A percentile compares a stretch with the other conserved stretches of the same genome.
Conservation (phyloP, 1,140 invertebrate species). For the Drosophila leontia region DNA sequence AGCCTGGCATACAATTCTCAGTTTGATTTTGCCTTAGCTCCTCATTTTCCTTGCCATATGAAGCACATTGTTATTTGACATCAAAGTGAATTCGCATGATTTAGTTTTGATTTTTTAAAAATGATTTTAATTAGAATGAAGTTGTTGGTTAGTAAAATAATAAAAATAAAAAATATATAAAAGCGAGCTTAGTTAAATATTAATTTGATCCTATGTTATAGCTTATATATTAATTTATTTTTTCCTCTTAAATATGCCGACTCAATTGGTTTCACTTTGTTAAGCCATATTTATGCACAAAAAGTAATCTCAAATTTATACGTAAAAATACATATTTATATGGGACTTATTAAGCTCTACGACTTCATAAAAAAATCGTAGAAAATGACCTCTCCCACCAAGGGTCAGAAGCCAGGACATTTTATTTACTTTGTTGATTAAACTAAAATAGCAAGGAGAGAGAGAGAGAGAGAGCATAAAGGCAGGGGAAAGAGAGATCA, state of each 20-base stretch:
- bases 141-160: background rate
- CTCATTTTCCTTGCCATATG: slow-evolving; percentile 2
- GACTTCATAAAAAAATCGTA: slow-evolving; percentile 34
- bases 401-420: slow-evolving; percentile 54
- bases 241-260: background rate
- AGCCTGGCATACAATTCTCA: slow-evolving; percentile 23
- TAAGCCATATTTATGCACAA: slow-evolving; percentile 22
- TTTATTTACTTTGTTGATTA: slow-evolving; percentile 83
- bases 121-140: slow-evolving; percentile 18
- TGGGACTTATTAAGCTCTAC: slow-evolving; percentile 28
- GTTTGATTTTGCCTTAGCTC: slow-evolving; percentile 14
- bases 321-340: slow-evolving; percentile 31
- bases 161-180: background rate
- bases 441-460: slow-evolving; percentile 72
- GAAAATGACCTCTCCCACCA: slow-evolving; percentile 42
- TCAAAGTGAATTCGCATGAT: slow-evolving; percentile 43
- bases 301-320: slow-evolving; percentile 40
- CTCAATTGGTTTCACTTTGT: slow-evolving; percentile 6
- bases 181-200: background rate
- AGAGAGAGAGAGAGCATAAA: slow-evolving; percentile 5
- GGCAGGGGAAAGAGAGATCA: slow-evolving; percentile 51
- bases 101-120: slow-evolving; percentile 25
- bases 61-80: slow-evolving; percentile 40
- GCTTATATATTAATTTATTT: background rate
- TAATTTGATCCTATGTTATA: no score